These are phyloP conservation scores for Ormyrus labotus DNA, from an alignment of 2,888 invertebrate species.

Conservation along the genomic window DNA sequence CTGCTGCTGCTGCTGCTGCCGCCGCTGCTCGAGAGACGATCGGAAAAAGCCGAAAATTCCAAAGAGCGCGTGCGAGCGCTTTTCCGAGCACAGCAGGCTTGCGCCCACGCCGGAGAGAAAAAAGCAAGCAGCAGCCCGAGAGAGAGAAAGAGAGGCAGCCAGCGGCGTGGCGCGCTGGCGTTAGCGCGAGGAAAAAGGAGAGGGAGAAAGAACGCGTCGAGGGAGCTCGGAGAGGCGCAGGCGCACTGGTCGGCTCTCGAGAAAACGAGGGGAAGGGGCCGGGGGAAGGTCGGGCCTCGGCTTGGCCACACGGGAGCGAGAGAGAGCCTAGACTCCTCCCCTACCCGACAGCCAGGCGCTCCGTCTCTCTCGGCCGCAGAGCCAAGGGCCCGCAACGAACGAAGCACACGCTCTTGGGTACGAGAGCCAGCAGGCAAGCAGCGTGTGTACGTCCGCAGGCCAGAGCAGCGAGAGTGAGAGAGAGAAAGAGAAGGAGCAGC, in stretches of 20 bases:
- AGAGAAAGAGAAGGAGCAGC: slow-evolving; percentile 59
- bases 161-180: slow-evolving; percentile 26
- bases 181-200: slow-evolving; percentile 28
- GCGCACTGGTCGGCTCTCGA: background rate
- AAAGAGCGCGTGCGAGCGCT: too few species aligned
- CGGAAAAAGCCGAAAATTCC: too few species aligned
- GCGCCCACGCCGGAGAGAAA: slow-evolving; percentile 7
- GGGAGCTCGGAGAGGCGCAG: slow-evolving; percentile 10
- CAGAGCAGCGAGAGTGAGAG: slow-evolving; percentile 57
- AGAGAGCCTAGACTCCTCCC: background rate
- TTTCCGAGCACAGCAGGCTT: background rate
- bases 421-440: slow-evolving; percentile 42
- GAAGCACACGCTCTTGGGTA: too few species aligned
- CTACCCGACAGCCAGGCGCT: too few species aligned
- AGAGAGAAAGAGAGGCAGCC: slow-evolving; percentile 42
- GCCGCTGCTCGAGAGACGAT: background rate
- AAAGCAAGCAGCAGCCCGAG: slow-evolving; percentile 1
- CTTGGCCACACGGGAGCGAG: too few species aligned
- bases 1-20: background rate
- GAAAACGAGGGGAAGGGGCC: slow-evolving; percentile 3
- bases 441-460: slow-evolving; percentile 57
- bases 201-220: slow-evolving; percentile 30
- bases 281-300: slow-evolving; percentile 28
- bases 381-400: too few species aligned
- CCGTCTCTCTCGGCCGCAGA: too few species aligned